A percentile compares a stretch with the other conserved stretches of the same genome.
Conservation (phyloP, 2,888 invertebrate genomes). For the Nomada fabriciana region DNA sequence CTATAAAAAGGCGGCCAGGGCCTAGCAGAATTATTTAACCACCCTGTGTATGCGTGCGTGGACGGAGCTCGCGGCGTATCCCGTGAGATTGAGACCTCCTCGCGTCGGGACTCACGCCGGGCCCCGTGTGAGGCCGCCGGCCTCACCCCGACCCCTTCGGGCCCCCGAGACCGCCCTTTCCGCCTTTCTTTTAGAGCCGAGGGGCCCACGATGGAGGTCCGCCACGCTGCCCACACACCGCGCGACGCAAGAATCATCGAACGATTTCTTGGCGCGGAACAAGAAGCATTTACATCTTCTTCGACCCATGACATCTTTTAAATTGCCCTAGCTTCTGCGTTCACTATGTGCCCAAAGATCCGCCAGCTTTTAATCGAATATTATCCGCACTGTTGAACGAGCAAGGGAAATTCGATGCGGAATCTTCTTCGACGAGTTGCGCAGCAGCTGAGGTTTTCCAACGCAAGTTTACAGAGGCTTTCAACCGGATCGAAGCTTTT, state of each 20-base stretch:
- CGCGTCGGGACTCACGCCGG: conserved; percentile 79
- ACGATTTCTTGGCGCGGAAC: conserved; percentile 64
- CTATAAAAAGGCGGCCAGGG: no score
- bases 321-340: neutral
- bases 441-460: no score
- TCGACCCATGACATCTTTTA: conserved; percentile 44
- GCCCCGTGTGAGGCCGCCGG: conserved; percentile 75
- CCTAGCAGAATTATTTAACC: conserved; percentile 57
- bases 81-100: conserved; percentile 81
- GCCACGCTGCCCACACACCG: conserved; percentile 75
- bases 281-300: conserved; percentile 62
- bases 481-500: neutral
- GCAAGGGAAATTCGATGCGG: no score
- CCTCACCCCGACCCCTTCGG: conserved; percentile 38
- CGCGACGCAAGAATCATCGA: conserved; percentile 68
- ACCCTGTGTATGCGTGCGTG: conserved; percentile 60
- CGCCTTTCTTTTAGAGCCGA: conserved; percentile 70
- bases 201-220: conserved; percentile 73
- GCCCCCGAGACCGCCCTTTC: conserved; percentile 53
- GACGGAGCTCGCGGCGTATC: conserved; percentile 71
- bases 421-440: no score
- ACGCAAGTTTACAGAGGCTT: neutral
- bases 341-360: no score
- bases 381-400: no score
- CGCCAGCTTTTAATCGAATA: no score